These are phyloP conservation scores for Leptatherina wallacei DNA, from an alignment of 2,797 vertebrate genomes.

Conservation along the genomic window DNA sequence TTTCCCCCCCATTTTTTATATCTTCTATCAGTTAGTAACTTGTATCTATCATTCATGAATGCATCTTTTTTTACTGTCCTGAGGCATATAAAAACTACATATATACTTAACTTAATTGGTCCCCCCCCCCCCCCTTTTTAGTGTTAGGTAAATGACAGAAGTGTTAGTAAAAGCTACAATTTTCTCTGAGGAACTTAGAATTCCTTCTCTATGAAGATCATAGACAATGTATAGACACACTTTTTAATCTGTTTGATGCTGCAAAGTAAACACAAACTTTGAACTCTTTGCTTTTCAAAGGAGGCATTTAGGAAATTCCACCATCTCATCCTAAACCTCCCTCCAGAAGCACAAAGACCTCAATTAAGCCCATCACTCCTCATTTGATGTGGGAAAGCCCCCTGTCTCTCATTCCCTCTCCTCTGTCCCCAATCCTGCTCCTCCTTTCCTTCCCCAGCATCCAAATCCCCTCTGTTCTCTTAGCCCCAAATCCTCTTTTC, in stretches of 20 bases:
- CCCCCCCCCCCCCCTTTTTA: constrained; percentile 23
- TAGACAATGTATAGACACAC: constrained; percentile 69
- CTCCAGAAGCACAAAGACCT: constrained; percentile 85
- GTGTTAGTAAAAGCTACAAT: constrained; percentile 58
- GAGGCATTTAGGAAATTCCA: constrained; percentile 86
- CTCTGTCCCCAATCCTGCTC: constrained; percentile 65
- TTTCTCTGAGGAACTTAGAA: constrained; percentile 75
- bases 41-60: constrained; percentile 5
- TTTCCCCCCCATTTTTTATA: neutral
- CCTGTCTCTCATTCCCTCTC: constrained; percentile 75
- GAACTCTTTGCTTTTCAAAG: constrained; percentile 80
- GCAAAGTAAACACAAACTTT: constrained; percentile 83
- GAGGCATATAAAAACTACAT: constrained; percentile 15
- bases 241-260: constrained; percentile 78
- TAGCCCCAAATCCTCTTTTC: constrained; percentile 76
- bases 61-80: constrained; percentile 4
- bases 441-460: constrained; percentile 64
- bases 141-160: constrained; percentile 47
- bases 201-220: constrained; percentile 69
- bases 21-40: constrained; percentile 13
- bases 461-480: constrained; percentile 78
- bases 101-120: constrained; percentile 17
- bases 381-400: constrained; percentile 88
- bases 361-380: constrained; percentile 82
- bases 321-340: constrained; percentile 84